These are phyloP conservation scores for Mesitornis unicolor DNA, from an alignment of 2,113 vertebrate genomes.

Conservation along the genomic window DNA sequence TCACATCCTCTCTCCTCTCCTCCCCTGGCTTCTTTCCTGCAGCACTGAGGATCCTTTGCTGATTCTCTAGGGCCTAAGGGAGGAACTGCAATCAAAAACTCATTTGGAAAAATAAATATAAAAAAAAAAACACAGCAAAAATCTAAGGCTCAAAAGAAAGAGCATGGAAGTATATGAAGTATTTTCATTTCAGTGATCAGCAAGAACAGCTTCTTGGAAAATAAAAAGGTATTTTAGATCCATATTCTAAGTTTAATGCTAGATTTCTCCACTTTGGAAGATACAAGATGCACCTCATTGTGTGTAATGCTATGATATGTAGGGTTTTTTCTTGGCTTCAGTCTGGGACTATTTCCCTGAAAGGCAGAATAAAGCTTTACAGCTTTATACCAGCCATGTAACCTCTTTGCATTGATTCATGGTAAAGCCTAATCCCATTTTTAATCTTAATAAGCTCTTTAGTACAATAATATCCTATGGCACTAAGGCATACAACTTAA, in stretches of 20 bases:
- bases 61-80: not conserved
- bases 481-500: constrained; percentile 5
- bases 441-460: constrained; percentile 54
- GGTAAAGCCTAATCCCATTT: constrained; percentile 37
- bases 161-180: not conserved
- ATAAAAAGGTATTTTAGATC: not conserved
- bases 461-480: constrained; percentile 1
- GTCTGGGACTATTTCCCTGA: not conserved
- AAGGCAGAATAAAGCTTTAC: not conserved
- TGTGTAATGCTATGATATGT: not conserved
- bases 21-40: not conserved
- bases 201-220: not conserved
- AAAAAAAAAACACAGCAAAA: not conserved
- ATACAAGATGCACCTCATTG: not conserved
- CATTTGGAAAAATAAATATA: not conserved
- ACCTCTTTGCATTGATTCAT: constrained; percentile 1
- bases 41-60: not conserved
- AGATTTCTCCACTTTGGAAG: not conserved
- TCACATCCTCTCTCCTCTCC: not conserved
- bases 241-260: not conserved
- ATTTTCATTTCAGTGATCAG: not conserved
- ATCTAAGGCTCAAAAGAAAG: not conserved
- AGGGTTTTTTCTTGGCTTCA: not conserved
- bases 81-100: not conserved
- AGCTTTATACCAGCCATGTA: not conserved